phyloP scores from a whole-genome alignment of 2,888 invertebrate species.

The Anodontia alba region DNA sequence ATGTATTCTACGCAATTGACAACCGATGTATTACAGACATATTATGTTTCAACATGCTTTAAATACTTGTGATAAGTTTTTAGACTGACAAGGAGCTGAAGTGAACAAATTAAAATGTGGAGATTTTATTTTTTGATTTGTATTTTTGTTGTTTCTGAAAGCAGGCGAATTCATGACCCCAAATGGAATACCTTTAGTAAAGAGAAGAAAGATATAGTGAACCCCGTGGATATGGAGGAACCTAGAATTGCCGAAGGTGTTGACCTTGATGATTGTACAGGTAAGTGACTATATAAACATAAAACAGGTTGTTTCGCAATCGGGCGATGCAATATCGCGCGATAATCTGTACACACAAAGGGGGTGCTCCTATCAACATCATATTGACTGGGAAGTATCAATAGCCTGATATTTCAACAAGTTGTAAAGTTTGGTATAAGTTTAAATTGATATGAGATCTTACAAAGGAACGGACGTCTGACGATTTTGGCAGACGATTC shows the following conservation, averaged over 20 bases:
- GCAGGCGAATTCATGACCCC: neutral
- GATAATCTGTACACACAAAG: neutral
- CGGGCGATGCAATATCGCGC: neutral
- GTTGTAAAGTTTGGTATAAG: no score
- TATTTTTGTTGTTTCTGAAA: neutral
- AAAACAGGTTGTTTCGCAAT: neutral
- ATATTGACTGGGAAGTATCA: neutral
- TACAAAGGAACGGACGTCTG: no score
- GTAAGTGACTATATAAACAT: neutral
- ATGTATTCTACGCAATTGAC: slow-evolving; percentile 10
- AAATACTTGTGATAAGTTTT: neutral
- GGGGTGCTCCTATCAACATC: neutral
- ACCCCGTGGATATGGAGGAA: neutral
- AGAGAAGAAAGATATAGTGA: neutral
- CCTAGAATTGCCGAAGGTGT: neutral
- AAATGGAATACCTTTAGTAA: neutral
- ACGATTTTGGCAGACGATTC: no score
- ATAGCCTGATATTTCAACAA: neutral
- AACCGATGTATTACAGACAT: neutral
- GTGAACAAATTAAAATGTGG: neutral
- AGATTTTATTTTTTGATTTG: neutral
- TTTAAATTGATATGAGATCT: no score
- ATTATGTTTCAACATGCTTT: neutral
- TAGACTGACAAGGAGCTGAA: no score
- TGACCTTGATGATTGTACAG: slow-evolving; percentile 11